Evolutionary conservation across 2,113 vertebrate species (phyloP).

Genomic region (Cichladusa arquata): DNA sequence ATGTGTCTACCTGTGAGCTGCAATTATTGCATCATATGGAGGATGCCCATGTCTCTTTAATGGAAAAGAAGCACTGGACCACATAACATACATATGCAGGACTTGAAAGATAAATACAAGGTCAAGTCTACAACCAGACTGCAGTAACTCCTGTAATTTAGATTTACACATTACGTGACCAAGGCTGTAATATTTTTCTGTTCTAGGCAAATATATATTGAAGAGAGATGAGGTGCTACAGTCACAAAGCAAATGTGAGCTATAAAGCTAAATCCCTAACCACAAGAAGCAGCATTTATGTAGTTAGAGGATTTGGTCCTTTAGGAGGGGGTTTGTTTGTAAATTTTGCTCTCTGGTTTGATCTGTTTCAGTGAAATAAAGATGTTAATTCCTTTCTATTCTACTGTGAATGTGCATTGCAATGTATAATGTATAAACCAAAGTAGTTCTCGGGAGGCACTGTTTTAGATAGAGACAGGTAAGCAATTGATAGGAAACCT

Average conservation of each 20-base stretch:
- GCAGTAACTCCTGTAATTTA: neutral
- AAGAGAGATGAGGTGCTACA: neutral
- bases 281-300: neutral
- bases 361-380: neutral
- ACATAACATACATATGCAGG: neutral
- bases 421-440: neutral
- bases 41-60: neutral
- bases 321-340: neutral
- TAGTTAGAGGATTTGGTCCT: neutral
- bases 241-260: neutral
- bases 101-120: neutral
- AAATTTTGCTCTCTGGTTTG: neutral
- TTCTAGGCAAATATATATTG: neutral
- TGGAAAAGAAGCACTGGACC: neutral
- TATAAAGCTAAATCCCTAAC: neutral
- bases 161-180: neutral
- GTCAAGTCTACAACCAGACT: neutral
- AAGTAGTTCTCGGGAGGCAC: neutral
- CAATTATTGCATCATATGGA: neutral
- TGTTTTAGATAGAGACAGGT: neutral
- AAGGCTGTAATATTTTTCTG: neutral
- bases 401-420: neutral
- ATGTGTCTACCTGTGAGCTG: rapidly evolving
- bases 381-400: neutral
- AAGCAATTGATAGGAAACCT: neutral